These are phyloP conservation scores for Calephelis nemesis DNA, from an alignment of 1,140 invertebrate species.

Conservation along the genomic window DNA sequence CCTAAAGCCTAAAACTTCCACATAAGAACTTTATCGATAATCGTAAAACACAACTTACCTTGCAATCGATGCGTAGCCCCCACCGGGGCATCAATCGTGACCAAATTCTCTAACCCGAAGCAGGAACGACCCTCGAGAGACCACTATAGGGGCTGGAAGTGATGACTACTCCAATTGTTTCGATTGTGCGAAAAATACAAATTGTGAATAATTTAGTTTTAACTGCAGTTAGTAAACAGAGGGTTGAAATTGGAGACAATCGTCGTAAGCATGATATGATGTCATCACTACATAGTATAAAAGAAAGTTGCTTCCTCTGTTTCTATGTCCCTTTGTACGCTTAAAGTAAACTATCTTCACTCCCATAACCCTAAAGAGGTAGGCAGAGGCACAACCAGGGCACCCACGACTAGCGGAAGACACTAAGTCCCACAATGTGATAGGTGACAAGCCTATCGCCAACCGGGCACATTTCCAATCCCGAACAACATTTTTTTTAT, in stretches of 20 bases:
- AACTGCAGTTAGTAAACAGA: neutral
- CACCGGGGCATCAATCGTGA: slow-evolving; percentile 7
- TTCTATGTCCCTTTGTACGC: too few species aligned
- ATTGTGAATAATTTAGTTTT: neutral
- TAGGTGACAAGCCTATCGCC: too few species aligned
- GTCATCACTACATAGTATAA: too few species aligned
- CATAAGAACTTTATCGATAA: slow-evolving; percentile 8
- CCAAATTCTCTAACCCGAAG: slow-evolving; percentile 12
- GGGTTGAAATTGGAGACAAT: neutral
- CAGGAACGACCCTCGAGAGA: slow-evolving; percentile 3
- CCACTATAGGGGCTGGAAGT: slow-evolving; percentile 3
- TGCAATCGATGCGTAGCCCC: slow-evolving; percentile 12
- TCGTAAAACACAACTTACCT: slow-evolving; percentile 12
- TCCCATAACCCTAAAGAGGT: too few species aligned
- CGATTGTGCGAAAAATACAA: slow-evolving; percentile 11
- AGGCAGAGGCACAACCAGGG: too few species aligned
- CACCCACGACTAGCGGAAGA: too few species aligned
- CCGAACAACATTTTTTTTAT: too few species aligned
- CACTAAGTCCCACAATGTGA: too few species aligned
- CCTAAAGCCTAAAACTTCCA: slow-evolving; percentile 1
- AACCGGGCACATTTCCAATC: too few species aligned
- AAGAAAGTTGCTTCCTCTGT: too few species aligned
- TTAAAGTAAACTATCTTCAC: too few species aligned
- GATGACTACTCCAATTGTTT: neutral
- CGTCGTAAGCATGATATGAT: too few species aligned